Evolutionary conservation across 2,797 vertebrate species (phyloP).

Genomic region (Sphenopsis melanotis): DNA sequence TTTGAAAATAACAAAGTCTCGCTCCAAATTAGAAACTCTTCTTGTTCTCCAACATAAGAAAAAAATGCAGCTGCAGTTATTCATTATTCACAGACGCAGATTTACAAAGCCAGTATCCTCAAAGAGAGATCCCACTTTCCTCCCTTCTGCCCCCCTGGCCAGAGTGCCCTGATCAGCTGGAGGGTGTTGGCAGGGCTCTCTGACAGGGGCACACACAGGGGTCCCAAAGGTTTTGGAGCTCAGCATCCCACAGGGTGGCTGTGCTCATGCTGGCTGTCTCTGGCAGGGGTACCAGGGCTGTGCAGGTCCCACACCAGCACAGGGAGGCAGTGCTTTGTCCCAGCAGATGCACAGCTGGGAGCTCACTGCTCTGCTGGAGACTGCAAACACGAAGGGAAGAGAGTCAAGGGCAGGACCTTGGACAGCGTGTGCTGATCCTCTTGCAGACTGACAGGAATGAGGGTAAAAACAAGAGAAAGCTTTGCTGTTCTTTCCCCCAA

Average conservation of each 20-base stretch:
- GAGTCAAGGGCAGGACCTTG: background rate
- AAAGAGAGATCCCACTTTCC: background rate
- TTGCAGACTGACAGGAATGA: background rate
- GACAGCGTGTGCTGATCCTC: background rate
- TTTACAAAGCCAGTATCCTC: background rate
- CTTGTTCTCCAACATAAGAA: background rate
- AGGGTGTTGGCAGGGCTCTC: background rate
- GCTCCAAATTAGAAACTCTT: background rate
- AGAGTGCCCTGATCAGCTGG: background rate
- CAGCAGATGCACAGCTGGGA: background rate
- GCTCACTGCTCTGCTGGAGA: background rate
- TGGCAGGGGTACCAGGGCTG: rapidly evolving
- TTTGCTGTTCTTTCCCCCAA: background rate
- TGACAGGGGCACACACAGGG: background rate
- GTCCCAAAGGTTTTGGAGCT: rapidly evolving
- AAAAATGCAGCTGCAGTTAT: background rate
- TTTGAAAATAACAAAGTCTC: background rate
- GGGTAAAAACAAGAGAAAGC: background rate
- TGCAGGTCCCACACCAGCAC: background rate
- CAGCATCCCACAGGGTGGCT: background rate
- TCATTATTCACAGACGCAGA: background rate
- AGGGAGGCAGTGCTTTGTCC: background rate
- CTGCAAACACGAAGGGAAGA: background rate
- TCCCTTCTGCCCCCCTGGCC: background rate
- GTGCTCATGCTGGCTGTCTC: background rate